Evolutionary conservation across 2,113 vertebrate species (phyloP), one percentile per base, ranked within the genome.

Genomic region (Strigops habroptila): DNA sequence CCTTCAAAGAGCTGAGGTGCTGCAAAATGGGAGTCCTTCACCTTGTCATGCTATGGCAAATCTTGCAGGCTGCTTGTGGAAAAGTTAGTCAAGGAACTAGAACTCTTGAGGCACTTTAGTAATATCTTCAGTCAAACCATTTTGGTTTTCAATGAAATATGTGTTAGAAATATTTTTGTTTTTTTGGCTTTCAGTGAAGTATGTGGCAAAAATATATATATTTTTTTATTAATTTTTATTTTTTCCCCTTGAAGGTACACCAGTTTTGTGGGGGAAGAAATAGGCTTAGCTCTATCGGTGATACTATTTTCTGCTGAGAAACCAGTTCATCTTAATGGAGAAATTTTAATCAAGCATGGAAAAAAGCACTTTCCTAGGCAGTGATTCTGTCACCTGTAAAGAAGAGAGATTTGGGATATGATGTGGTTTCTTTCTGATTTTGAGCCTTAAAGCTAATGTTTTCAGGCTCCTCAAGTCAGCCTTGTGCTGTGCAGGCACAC

Each of bases 391-490:
- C 80, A 90, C 73, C 52, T 82, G 71, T 53, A 82, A 63, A 74
- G 67, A 76, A 64, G 67, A 64, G 67, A 68, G 13, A 75, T 81
- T 82, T 83, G 68, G 76, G 55, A 73, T 79, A 83, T 65, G 27
- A 23, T 52, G 39, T 82, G 44, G 25, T 81, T 93, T 85, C 28
- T 46, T 97, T 93, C 73, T 92, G 73, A 39, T 87, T 96, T 95
- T 84, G 65, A 91, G 51, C 80, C 64, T 91, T 81, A 83, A 83
- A 75, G 49, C 71, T 86, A 53, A 41, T 57, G 53, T 90, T 92
- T 96, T 93, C 60, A 67, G 23, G 53, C 59, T 74, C 49, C 48
- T 93, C 51, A 64, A 79, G 71, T 77, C 76, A 96, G 59, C 49
- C 19, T 91, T 43, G 22, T 53, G 37, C 69, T 31, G 33, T 62